Conservation (phyloP, 2,888 invertebrate species). For the Choreutis nemorana region DNA sequence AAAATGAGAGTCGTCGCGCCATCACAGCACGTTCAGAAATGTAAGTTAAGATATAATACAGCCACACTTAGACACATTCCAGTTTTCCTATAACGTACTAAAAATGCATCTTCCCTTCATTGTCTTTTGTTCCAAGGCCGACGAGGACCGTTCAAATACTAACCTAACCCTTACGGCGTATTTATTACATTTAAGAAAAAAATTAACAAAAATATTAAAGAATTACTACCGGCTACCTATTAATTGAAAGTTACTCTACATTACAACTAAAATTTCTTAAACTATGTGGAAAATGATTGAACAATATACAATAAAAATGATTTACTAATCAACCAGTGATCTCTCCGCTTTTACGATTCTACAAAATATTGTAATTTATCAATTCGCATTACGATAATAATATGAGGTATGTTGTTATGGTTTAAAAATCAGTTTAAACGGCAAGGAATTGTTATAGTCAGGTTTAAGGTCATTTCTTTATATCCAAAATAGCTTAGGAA, state of each 20-base stretch:
- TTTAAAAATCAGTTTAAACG: too few species aligned
- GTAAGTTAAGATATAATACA: conserved; percentile 11
- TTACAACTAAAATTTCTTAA: conserved; percentile 59
- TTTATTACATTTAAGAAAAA: conserved; percentile 54
- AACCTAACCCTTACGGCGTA: conserved; percentile 51
- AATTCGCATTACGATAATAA: too few species aligned
- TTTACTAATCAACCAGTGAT: conserved; percentile 56
- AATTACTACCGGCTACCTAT: conserved; percentile 59
- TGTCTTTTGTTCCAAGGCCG: conserved; percentile 59
- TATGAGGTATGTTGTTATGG: too few species aligned
- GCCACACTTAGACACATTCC: too few species aligned
- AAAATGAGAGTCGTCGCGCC: conserved; percentile 13
- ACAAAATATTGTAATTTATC: too few species aligned
- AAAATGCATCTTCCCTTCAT: conserved; percentile 60
- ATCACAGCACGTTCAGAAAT: conserved; percentile 13
- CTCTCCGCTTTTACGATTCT: too few species aligned
- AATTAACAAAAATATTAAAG: conserved; percentile 62
- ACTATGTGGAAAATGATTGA: conserved; percentile 63
- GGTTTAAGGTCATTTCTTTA: too few species aligned
- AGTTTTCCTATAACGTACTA: too few species aligned
- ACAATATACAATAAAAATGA: conserved; percentile 65
- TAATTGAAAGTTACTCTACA: conserved; percentile 59
- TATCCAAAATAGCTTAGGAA: too few species aligned
- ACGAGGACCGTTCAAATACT: conserved; percentile 45
- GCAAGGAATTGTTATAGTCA: too few species aligned